These are phyloP conservation scores for Tenthredo livida DNA, from an alignment of 2,888 invertebrate species.

Conservation along the genomic window DNA sequence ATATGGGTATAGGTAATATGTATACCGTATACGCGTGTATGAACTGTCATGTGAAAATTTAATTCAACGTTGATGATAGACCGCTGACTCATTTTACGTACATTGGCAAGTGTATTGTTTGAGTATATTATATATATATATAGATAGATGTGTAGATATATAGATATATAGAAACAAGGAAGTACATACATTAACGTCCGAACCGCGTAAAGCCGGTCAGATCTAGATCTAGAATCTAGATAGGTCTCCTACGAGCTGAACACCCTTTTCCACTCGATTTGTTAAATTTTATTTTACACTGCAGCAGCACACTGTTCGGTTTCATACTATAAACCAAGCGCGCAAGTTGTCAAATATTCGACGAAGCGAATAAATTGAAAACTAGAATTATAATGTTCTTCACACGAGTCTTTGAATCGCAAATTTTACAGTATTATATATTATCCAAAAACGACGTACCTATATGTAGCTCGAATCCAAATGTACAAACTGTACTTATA, in stretches of 20 bases:
- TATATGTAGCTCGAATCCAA: too few species aligned
- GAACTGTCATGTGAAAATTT: conserved; percentile 25
- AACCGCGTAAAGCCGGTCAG: conserved; percentile 5
- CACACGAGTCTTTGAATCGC: too few species aligned
- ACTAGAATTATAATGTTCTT: too few species aligned
- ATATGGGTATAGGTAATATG: background rate
- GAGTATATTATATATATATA: background rate
- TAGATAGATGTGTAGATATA: background rate
- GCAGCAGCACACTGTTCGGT: background rate
- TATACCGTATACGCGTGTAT: background rate
- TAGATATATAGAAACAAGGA: too few species aligned
- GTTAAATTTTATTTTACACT: background rate
- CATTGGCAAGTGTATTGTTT: too few species aligned
- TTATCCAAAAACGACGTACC: too few species aligned
- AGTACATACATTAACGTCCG: background rate
- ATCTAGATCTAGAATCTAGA: conserved; percentile 35
- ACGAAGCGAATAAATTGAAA: too few species aligned
- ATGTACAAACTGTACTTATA: too few species aligned
- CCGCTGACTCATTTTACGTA: background rate
- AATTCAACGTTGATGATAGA: conserved; percentile 18
- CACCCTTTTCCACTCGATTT: conserved; percentile 11
- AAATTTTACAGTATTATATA: too few species aligned
- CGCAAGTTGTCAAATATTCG: too few species aligned
- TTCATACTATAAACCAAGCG: background rate
- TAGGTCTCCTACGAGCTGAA: background rate